phyloP scores from a whole-genome alignment of 2,888 invertebrate species.

The Rhogogaster chlorosoma region DNA sequence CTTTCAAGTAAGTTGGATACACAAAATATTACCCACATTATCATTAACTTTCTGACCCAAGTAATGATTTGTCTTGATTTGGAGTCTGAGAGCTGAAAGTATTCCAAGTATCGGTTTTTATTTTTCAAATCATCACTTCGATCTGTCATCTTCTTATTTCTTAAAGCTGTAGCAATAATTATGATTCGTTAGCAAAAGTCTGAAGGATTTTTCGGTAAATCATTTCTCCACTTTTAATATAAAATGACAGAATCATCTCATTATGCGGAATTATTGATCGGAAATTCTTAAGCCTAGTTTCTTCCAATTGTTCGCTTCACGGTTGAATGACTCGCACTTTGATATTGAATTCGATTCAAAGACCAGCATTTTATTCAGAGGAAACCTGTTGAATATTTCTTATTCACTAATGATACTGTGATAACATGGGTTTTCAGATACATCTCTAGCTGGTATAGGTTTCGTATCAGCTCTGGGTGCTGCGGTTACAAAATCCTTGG shows the following conservation, averaged over 20 bases:
- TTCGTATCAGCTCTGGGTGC: constrained; percentile 59
- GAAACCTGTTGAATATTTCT: not conserved
- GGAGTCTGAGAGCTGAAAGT: not conserved
- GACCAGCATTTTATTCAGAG: not conserved
- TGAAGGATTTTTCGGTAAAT: no score
- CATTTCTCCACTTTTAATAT: not conserved
- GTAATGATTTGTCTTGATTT: not conserved
- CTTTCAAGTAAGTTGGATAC: not conserved
- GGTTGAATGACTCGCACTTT: not conserved
- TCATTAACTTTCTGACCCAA: not conserved
- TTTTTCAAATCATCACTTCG: not conserved
- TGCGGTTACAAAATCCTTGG: constrained; percentile 64
- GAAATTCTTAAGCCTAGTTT: no score
- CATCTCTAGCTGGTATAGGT: constrained; percentile 62
- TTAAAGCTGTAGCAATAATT: no score
- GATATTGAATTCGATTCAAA: not conserved
- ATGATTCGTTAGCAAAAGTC: no score
- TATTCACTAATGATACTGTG: not conserved
- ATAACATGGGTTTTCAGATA: constrained; percentile 60
- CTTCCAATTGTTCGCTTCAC: not conserved
- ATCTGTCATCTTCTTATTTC: not conserved
- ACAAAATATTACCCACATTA: not conserved
- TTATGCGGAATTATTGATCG: no score
- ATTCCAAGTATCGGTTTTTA: no score
- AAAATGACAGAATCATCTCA: not conserved